A percentile compares a stretch with the other conserved stretches of the same genome.
phyloP scores from a whole-genome alignment of 2,888 invertebrate species.

The Hecatera dysodea region DNA sequence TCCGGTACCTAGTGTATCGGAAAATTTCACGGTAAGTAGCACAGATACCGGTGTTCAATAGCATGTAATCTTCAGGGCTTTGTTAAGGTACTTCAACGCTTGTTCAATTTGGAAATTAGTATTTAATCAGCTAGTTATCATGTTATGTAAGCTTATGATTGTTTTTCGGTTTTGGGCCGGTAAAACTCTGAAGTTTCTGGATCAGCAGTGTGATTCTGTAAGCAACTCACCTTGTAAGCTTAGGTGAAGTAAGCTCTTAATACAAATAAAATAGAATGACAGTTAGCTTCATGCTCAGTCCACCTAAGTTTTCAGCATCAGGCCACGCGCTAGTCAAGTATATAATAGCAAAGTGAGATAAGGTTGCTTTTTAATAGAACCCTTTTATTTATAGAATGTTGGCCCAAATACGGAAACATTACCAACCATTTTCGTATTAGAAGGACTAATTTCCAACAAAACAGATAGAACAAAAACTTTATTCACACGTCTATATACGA shows the following conservation, averaged over 20 bases:
- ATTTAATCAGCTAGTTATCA: constrained; percentile 21
- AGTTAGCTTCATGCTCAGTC: too few relatives aligned
- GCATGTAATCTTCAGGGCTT: constrained; percentile 48
- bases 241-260: too few relatives aligned
- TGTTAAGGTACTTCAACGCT: constrained; percentile 22
- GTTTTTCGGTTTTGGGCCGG: constrained; percentile 15
- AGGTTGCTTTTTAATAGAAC: constrained; percentile 5
- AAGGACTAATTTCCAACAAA: not conserved
- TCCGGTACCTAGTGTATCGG: constrained; percentile 78
- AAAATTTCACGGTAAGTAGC: constrained; percentile 80
- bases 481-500: constrained; percentile 1
- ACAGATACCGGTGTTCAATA: constrained; percentile 67
- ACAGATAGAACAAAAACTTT: not conserved
- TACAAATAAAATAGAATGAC: too few relatives aligned
- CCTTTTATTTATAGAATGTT: constrained; percentile 26
- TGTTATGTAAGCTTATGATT: constrained; percentile 19
- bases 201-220: too few relatives aligned
- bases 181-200: constrained; percentile 17
- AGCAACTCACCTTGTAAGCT: too few relatives aligned
- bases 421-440: constrained; percentile 17
- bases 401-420: constrained; percentile 9
- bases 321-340: not conserved
- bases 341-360: constrained; percentile 3
- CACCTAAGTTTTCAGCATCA: too few relatives aligned
- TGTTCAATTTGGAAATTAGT: constrained; percentile 34